Base-by-base conservation (phyloP, 2,888 invertebrate species). In the Melieria picta region DNA sequence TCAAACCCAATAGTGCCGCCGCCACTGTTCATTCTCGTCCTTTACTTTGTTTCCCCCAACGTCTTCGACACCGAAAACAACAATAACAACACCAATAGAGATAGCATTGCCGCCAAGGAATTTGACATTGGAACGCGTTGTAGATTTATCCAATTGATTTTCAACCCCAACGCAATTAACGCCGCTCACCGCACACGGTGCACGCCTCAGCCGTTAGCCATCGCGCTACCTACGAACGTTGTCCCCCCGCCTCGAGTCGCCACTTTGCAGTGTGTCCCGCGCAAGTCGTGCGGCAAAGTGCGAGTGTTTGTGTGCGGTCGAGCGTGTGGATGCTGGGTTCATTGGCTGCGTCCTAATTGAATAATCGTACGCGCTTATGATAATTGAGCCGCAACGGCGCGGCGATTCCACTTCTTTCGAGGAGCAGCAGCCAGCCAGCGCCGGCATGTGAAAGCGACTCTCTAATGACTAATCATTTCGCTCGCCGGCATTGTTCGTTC, bases 111-210 rank as follows among this genome's bases (percentile, higher is more conserved):
- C 3, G 30, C 30, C 30, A 30, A 30, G 30, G 30, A 30, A 30
- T 30, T 30, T 30, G 30, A 30, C 30, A 30, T 30, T 45, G 16
- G n/a, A 61, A 1, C 47, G 16, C 45, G 43, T n/a, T 11, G n/a
- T 52, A 13, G 9, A 11, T 10, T 10, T 10, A 50, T 30, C 4
- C 43, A 52, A n/a, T 52, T 55, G 52, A 52, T 52, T 64, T 50
- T 43, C 55, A 52, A 64, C 43, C 64, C n/a, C n/a, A 47, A 5
- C 46, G 16, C 46, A 47, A 62, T 62, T 62, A 62, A 62, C 62
- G 62, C 62, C 16, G 45, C 30, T 62, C 16, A 47, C 47, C 47
- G 16, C 30, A 62, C 11, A 45, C 7, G 45, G 5, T 16, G 13
- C 11, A 60, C n/a, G n/a, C 60, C 11, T 5, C 5, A 42, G 9